These are phyloP conservation scores for Neotragus moschatus DNA, from an alignment of 2,113 vertebrate genomes.

Conservation along the genomic window DNA sequence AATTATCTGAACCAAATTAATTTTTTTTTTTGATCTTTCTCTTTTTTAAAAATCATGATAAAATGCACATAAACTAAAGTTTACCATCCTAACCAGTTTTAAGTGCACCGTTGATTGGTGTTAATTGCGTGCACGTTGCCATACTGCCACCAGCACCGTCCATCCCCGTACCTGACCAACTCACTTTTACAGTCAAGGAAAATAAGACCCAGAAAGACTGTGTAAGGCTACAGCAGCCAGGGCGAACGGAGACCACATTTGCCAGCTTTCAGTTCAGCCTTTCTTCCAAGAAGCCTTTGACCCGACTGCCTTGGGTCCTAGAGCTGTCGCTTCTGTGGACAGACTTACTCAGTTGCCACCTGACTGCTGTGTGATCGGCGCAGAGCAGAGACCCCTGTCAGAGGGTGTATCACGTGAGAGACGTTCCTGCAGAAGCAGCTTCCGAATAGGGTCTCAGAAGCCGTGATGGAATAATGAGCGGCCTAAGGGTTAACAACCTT, in stretches of 20 bases:
- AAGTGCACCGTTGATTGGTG: not conserved
- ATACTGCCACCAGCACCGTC: not conserved
- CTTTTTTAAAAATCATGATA: not conserved
- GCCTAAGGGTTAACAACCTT: not conserved
- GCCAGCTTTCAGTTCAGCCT: rapidly evolving
- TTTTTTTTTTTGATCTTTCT: not conserved
- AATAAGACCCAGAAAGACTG: not conserved
- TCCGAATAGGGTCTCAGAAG: not conserved
- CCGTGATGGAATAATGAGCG: not conserved
- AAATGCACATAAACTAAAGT: not conserved
- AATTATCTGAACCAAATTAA: not conserved
- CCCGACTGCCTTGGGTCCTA: not conserved
- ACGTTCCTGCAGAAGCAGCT: not conserved
- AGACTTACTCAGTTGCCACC: not conserved
- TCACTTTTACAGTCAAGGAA: not conserved
- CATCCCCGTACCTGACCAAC: not conserved
- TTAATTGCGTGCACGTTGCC: not conserved
- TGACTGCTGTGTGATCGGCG: not conserved
- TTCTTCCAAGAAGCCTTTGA: not conserved
- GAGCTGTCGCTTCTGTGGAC: not conserved
- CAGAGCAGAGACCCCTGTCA: not conserved
- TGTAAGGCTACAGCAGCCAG: not conserved
- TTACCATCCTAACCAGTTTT: too few species aligned
- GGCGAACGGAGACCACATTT: not conserved
- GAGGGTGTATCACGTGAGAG: rapidly evolving